phyloP scores from a whole-genome alignment of 2,888 invertebrate species.

The Xestia sexstrigata region DNA sequence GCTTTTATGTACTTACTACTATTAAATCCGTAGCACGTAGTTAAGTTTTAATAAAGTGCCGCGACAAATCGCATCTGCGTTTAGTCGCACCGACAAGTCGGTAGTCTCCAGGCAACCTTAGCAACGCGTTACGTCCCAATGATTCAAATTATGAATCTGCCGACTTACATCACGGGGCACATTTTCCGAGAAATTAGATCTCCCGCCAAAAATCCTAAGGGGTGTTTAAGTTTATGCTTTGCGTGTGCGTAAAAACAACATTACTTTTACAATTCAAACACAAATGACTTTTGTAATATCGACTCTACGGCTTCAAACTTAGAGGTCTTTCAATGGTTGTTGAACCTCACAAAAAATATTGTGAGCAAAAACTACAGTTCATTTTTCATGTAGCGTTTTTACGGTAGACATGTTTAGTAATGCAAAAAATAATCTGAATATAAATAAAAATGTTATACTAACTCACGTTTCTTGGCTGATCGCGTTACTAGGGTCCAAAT shows the following conservation, averaged over 20 bases:
- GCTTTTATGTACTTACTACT: neutral
- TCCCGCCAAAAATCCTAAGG: conserved; percentile 74
- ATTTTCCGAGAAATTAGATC: conserved; percentile 86
- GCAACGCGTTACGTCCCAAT: conserved; percentile 71
- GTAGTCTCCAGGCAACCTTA: conserved; percentile 57
- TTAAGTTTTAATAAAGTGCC: no score
- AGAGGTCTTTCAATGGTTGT: neutral
- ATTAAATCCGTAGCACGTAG: neutral
- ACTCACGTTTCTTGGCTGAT: conserved; percentile 52
- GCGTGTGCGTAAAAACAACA: conserved; percentile 70
- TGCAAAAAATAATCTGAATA: conserved; percentile 69
- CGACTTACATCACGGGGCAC: conserved; percentile 84
- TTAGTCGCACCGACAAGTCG: conserved; percentile 38
- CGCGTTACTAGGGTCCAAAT: conserved; percentile 27
- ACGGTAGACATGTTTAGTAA: conserved; percentile 72
- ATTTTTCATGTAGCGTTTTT: conserved; percentile 78
- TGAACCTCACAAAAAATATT: conserved; percentile 28
- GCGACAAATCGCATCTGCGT: neutral
- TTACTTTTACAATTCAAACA: conserved; percentile 25
- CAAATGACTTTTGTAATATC: conserved; percentile 7
- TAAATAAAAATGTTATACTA: conserved; percentile 63
- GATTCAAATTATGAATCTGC: conserved; percentile 84
- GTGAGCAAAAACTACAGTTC: conserved; percentile 72
- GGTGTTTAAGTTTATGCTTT: conserved; percentile 72
- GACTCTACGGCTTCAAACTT: conserved; percentile 23